Evolutionary conservation across 1,140 invertebrate genomes (phyloP), one percentile per base, ranked within the genome.

Genomic region (Pristionchus pacificus): DNA sequence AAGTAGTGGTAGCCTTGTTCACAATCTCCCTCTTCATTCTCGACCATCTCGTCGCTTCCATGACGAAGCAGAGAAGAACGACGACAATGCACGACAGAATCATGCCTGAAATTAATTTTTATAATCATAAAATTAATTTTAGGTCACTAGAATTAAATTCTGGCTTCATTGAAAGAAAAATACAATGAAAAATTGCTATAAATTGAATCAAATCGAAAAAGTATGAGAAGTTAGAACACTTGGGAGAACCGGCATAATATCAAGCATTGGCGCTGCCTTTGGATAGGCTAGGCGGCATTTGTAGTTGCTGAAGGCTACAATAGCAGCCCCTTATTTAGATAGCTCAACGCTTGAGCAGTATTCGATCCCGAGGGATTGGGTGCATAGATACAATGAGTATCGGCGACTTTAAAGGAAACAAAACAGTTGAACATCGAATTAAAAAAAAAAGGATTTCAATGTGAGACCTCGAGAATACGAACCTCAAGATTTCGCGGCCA

Each of bases 41-140:
- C 49, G 72, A 75, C 76, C 75, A 83, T 2, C 78, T 65, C 15
- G 82, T 49, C 29, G 77, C 60, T 60, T 81, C 80, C 38, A 80
- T 49, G 19, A 76, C 28, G 69, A 82, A 66, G 68, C 81, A 81
- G 15, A 74, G 28, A 14, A 74, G 14, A 2, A 83, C 29, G 31
- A 81, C 62, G 29, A 77, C 49, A 27, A 84, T 3, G 32, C 77
- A 80, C 1, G 79, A 83, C 29, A 83, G n/a, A 19, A 81, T 31
- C 6, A 81, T 69, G n/a, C 81, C 80, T 81, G 32, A 72, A 78
- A 61, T 61, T 27, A 49, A 10, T 49, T 49, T 49, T 49, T 19
- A 19, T 6, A 49, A 49, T 49, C 19, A 6, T 10, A 49, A 10
- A 19, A 49, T 10, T 10, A 49, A 10, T 49, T 49, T 6, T 49